Evolutionary conservation across 2,888 invertebrate genomes (phyloP).

Genomic region (Psococerastis gibbosa): DNA sequence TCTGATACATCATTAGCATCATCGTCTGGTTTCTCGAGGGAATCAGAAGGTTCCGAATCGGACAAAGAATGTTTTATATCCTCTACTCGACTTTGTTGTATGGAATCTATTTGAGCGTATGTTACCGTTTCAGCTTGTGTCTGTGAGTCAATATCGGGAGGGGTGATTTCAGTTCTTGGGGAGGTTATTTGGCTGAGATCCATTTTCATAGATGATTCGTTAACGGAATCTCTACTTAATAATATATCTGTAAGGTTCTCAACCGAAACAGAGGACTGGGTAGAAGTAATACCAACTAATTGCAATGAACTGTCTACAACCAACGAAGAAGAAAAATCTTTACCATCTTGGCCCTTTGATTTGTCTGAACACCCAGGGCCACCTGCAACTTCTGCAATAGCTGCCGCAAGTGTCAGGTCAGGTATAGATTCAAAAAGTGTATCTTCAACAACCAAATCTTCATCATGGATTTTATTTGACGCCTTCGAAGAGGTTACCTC

Average conservation of each 20-base stretch:
- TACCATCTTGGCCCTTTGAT: too few species aligned
- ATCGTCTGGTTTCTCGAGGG: constrained; percentile 2
- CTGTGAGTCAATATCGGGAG: constrained; percentile 12
- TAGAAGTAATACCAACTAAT: too few species aligned
- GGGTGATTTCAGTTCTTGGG: constrained; percentile 12
- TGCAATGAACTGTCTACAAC: too few species aligned
- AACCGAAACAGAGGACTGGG: too few species aligned
- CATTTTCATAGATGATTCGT: constrained; percentile 9
- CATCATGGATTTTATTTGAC: too few species aligned
- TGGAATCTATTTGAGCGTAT: constrained; percentile 24
- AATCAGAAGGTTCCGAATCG: constrained; percentile 3
- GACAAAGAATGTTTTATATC: neutral
- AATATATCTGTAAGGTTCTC: too few species aligned
- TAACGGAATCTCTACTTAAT: constrained; percentile 8
- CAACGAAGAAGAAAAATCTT: too few species aligned
- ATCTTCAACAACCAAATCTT: too few species aligned
- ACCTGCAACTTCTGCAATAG: too few species aligned
- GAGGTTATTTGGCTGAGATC: constrained; percentile 12
- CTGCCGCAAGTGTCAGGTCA: too few species aligned
- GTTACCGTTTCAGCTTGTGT: constrained; percentile 17
- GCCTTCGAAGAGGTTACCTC: neutral
- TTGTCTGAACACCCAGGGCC: too few species aligned
- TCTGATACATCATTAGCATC: neutral
- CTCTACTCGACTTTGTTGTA: constrained; percentile 13
- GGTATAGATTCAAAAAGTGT: too few species aligned